phyloP scores from a whole-genome alignment of 2,797 vertebrate genomes.

The Chelon auratus region DNA sequence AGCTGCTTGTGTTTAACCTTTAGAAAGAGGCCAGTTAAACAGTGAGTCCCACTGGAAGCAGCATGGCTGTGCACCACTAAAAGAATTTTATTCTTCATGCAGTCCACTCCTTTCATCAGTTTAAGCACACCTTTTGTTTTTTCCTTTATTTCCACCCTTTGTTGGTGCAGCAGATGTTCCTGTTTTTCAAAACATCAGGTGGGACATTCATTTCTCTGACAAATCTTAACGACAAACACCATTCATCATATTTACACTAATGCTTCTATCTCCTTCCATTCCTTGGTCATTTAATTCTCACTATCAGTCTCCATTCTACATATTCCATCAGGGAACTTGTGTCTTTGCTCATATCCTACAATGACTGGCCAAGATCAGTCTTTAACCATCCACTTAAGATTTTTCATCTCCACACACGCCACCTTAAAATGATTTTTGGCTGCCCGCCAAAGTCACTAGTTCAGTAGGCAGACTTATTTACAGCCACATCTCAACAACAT shows the following conservation, averaged over 20 bases:
- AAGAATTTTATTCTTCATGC: conserved; percentile 12
- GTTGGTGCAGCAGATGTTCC: background rate
- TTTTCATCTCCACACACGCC: conserved; percentile 32
- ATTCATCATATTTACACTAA: background rate
- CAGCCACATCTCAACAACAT: conserved; percentile 54
- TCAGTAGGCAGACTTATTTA: conserved; percentile 55
- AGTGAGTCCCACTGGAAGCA: conserved; percentile 30
- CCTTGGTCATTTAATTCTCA: conserved; percentile 8
- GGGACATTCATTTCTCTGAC: conserved; percentile 4
- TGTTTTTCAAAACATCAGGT: background rate
- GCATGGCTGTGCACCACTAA: conserved; percentile 12
- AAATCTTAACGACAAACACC: conserved; percentile 2
- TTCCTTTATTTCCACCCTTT: background rate
- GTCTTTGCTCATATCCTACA: conserved; percentile 4
- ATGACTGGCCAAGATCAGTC: conserved; percentile 1
- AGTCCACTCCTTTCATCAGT: conserved; percentile 12
- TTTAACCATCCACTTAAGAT: conserved; percentile 31
- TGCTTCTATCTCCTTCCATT: conserved; percentile 5
- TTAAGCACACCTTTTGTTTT: conserved; percentile 14
- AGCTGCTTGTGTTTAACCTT: conserved; percentile 49
- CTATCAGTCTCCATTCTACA: conserved; percentile 18
- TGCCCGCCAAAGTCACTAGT: conserved; percentile 38
- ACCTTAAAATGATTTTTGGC: conserved; percentile 41
- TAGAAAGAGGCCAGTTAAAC: conserved; percentile 32
- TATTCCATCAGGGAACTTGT: background rate